These are phyloP conservation scores for Acanthosepion esculentum DNA, from an alignment of 2,888 invertebrate species.

Conservation along the genomic window DNA sequence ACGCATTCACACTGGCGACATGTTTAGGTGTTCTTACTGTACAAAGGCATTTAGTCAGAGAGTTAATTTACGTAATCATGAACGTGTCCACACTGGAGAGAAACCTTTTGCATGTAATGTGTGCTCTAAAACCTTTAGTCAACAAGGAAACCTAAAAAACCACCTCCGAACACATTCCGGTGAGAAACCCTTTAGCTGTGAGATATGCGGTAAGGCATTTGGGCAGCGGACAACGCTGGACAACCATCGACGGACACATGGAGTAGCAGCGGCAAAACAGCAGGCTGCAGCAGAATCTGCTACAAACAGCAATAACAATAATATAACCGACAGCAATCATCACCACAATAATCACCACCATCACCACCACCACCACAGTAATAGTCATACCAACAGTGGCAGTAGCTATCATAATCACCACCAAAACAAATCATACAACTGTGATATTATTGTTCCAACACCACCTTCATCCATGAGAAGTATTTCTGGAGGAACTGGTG, in stretches of 20 bases:
- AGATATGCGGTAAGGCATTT: neutral
- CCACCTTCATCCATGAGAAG: neutral
- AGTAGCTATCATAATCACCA: neutral
- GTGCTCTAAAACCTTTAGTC: constrained; percentile 23
- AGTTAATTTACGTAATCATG: constrained; percentile 19
- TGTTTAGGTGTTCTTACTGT: constrained; percentile 25
- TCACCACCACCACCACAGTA: neutral
- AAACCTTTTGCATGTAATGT: constrained; percentile 35
- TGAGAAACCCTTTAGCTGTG: constrained; percentile 34
- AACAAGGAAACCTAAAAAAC: neutral
- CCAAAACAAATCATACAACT: constrained; percentile 34
- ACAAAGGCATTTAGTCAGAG: neutral
- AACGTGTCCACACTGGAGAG: constrained; percentile 37
- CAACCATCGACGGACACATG: constrained; percentile 25
- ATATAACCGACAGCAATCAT: neutral
- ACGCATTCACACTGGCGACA: constrained; percentile 39
- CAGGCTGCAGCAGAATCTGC: constrained; percentile 4
- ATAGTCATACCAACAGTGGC: neutral
- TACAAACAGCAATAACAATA: neutral
- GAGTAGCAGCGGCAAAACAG: neutral
- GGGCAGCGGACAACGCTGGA: constrained; percentile 34
- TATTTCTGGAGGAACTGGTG: neutral
- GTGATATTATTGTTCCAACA: constrained; percentile 39
- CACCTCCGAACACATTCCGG: constrained; percentile 37
- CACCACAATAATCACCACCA: neutral